These are phyloP conservation scores for Drosophila takahashii DNA, from an alignment of 1,140 invertebrate genomes.

Conservation along the genomic window DNA sequence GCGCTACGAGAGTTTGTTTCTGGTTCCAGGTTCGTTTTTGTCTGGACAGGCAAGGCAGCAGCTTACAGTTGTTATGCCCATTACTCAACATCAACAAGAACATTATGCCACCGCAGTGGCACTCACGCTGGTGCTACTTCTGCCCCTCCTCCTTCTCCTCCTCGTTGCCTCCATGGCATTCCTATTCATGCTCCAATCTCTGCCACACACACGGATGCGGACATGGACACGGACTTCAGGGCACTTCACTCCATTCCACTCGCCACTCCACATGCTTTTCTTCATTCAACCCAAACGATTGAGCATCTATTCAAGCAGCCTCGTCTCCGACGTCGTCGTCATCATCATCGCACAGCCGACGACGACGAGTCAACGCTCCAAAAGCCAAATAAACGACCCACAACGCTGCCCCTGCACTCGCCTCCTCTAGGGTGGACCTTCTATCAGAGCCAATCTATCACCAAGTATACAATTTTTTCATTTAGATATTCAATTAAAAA, in stretches of 20 bases:
- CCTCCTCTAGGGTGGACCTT: conserved; percentile 22
- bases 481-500: no score
- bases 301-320: conserved; percentile 77
- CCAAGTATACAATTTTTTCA: no score
- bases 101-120: conserved; percentile 77
- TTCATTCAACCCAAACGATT: conserved; percentile 80
- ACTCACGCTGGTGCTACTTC: conserved; percentile 51
- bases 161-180: conserved; percentile 11
- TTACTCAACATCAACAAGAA: conserved; percentile 83
- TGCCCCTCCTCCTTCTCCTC: conserved; percentile 19
- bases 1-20: conserved; percentile 11
- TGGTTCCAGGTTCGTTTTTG: conserved; percentile 33
- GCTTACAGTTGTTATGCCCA: conserved; percentile 82
- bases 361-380: conserved; percentile 62
- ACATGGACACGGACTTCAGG: conserved; percentile 17
- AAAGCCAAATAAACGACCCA: conserved; percentile 65
- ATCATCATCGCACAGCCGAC: conserved; percentile 43
- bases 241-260: conserved; percentile 14
- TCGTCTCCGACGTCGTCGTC: conserved; percentile 36
- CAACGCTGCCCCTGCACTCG: conserved; percentile 20
- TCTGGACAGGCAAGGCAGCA: conserved; percentile 68
- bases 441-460: not conserved
- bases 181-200: conserved; percentile 49
- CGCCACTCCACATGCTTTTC: conserved; percentile 55
- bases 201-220: conserved; percentile 33